Evolutionary conservation across 2,797 vertebrate genomes (phyloP).

Genomic region (Valencia hispanica): DNA sequence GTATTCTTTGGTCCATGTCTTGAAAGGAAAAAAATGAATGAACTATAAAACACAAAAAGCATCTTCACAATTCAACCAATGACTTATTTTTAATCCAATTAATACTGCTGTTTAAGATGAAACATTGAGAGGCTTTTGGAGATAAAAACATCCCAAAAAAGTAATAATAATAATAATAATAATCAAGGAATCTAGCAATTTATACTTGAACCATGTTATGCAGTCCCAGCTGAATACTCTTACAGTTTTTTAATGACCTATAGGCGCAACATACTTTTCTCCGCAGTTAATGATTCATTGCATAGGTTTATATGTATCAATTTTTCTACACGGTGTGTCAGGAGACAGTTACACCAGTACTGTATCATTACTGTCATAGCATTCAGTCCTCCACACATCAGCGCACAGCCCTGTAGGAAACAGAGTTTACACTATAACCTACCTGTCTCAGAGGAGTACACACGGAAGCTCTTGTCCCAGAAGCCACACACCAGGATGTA

Average conservation of each 20-base stretch:
- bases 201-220: neutral
- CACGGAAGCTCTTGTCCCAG: slow-evolving; percentile 99
- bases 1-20: neutral
- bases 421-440: slow-evolving; percentile 71
- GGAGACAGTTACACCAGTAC: slow-evolving; percentile 42
- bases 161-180: neutral
- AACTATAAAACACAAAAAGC: neutral
- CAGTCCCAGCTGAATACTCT: neutral
- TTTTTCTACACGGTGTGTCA: slow-evolving; percentile 49
- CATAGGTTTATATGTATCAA: slow-evolving; percentile 29
- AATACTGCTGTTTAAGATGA: neutral
- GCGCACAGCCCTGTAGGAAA: slow-evolving; percentile 67
- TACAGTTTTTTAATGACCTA: neutral
- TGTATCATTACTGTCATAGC: slow-evolving; percentile 61
- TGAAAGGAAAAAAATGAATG: neutral
- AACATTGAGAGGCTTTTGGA: neutral
- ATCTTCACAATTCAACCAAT: neutral
- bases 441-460: slow-evolving; percentile 99
- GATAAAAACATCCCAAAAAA: neutral
- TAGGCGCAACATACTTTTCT: neutral
- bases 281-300: slow-evolving; percentile 1
- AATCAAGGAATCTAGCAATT: neutral
- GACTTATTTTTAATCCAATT: neutral
- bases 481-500: slow-evolving; percentile 99
- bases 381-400: slow-evolving; percentile 66